A percentile compares a stretch with the other conserved stretches of the same genome.
phyloP scores from a whole-genome alignment of 2,797 vertebrate genomes.

The Thalassophryne amazonica region DNA sequence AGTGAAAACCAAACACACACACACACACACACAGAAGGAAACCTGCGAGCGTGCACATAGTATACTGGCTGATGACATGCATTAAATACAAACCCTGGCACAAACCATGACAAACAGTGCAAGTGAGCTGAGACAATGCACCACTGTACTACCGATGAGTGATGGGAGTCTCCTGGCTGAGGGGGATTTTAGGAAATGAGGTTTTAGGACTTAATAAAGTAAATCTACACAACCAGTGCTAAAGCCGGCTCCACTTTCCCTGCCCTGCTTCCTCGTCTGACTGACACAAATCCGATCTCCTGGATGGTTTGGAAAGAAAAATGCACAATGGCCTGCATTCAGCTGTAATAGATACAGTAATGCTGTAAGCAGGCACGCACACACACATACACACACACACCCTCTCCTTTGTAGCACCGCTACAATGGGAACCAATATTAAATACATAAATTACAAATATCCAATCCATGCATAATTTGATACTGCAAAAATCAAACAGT shows the following conservation, averaged over 20 bases:
- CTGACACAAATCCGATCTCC: slow-evolving; percentile 42
- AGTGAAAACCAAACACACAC: neutral
- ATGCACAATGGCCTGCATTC: slow-evolving; percentile 47
- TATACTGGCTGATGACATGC: neutral
- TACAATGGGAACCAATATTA: slow-evolving; percentile 13
- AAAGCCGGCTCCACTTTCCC: slow-evolving; percentile 29
- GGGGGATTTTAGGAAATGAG: slow-evolving; percentile 39
- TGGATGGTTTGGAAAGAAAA: slow-evolving; percentile 32
- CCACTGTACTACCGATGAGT: slow-evolving; percentile 36
- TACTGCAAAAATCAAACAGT: no score
- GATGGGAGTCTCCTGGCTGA: slow-evolving; percentile 27
- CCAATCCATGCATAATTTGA: slow-evolving; percentile 8
- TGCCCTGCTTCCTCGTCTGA: slow-evolving; percentile 10
- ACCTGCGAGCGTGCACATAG: neutral
- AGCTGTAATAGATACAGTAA: slow-evolving; percentile 15
- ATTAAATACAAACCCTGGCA: slow-evolving; percentile 2
- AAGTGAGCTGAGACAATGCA: slow-evolving; percentile 44
- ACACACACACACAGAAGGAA: neutral
- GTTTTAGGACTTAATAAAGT: slow-evolving; percentile 40
- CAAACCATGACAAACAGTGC: slow-evolving; percentile 16
- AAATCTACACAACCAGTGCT: slow-evolving; percentile 5
- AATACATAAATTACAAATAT: slow-evolving; percentile 46
- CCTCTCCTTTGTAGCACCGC: neutral
- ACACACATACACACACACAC: neutral
- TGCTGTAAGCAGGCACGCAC: neutral